Evolutionary conservation across 2,113 vertebrate genomes (phyloP), one percentile per base, ranked within the genome.

Genomic region (Elgaria multicarinata): DNA sequence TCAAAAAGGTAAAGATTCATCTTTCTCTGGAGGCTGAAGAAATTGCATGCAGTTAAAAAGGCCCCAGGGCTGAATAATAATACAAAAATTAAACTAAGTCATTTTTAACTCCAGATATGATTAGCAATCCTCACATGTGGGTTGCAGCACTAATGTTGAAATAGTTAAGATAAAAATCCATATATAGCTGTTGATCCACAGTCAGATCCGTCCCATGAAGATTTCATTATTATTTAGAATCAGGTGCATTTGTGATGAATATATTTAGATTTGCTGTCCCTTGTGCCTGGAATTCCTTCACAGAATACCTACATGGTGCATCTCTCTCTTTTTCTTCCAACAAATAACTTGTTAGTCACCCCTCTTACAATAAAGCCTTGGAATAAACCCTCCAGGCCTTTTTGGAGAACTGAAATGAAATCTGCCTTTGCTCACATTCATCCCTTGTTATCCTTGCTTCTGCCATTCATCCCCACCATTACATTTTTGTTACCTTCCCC

Each of bases 11-110:
- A 89, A 92, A 87, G 71, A 90, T 26, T 64, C 13, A 53, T 13
- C 2, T 85, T 92, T 87, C 12, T 90, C 24, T 91, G 71, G 58
- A 26, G 53, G 69, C 53, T 6, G 42, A 72, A 83, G 76, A 93
- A 90, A 80, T 55, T 82, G 39, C 64, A 24, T 0, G 1, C 85
- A 26, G n/a, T 86, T 80, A 83, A 80, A 95, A 93, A 93, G 74
- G 0, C 36, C 71, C 69, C 10, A 88, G 42, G 81, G 89, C 44
- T 89, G 84, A 94, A 84, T 76, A 53, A 66, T 90, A n/a, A n/a
- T n/a, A n/a, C n/a, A 26, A 83, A 55, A 96, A 92, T 74, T 85
- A 90, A 78, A 91, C 42, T 76, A 92, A 93, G 2, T 4, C 26
- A 14, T 86, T 91, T 53, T 16, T 50, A 76, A 28, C 53, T 89